phyloP scores from a whole-genome alignment of 2,797 vertebrate species.

The Enteromius unitaeniatus region DNA sequence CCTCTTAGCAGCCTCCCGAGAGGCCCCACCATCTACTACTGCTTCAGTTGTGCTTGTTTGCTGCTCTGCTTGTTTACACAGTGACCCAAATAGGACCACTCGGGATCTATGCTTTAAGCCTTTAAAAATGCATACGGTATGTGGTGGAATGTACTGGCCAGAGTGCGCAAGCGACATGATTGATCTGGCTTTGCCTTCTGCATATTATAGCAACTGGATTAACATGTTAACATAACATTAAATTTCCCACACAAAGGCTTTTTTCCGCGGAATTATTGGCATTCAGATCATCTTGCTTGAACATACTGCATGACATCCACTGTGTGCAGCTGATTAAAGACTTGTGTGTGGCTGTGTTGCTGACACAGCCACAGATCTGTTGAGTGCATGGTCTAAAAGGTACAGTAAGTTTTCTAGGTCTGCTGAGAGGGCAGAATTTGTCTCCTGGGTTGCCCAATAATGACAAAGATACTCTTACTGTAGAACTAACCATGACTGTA shows the following conservation, averaged over 20 bases:
- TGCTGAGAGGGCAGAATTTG: slow-evolving; percentile 44
- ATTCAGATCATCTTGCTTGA: slow-evolving; percentile 16
- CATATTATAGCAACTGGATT: not conserved
- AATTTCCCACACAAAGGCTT: not conserved
- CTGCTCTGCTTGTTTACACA: slow-evolving; percentile 71
- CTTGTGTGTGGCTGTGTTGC: slow-evolving; percentile 8
- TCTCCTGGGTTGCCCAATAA: slow-evolving; percentile 27
- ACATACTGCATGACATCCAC: slow-evolving; percentile 29
- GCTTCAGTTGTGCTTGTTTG: slow-evolving; percentile 50
- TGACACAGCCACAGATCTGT: slow-evolving; percentile 29
- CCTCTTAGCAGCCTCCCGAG: slow-evolving; percentile 54
- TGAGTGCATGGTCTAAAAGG: slow-evolving; percentile 30
- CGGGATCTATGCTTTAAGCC: slow-evolving; percentile 37
- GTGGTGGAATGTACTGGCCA: slow-evolving; percentile 30
- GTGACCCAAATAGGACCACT: slow-evolving; percentile 76
- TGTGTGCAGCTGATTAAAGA: slow-evolving; percentile 37
- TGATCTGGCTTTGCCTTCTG: not conserved
- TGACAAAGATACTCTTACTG: slow-evolving; percentile 15
- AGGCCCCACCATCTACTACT: slow-evolving; percentile 51
- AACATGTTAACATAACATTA: not conserved
- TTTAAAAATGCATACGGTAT: slow-evolving; percentile 47
- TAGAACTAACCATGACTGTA: slow-evolving; percentile 33
- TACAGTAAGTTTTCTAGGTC: slow-evolving; percentile 42
- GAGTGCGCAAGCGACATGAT: slow-evolving; percentile 18
- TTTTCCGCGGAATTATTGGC: not conserved